Base-by-base conservation (phyloP, 23 tunicate genomes). In the Diplosoma virens region DNA sequence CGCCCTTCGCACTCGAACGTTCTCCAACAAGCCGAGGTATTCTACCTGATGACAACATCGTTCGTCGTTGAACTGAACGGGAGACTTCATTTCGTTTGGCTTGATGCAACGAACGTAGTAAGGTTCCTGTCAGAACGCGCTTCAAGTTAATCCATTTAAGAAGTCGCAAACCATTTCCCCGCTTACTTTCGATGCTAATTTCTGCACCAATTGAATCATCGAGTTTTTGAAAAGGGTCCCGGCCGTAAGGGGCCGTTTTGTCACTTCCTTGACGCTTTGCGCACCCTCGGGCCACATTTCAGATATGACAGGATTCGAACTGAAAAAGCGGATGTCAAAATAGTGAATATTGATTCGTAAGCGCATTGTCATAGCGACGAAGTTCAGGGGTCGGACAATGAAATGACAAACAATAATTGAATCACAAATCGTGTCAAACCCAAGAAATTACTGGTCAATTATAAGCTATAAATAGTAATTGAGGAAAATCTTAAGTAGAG, bases 241-340 rank as follows among this genome's bases (percentile, higher is more conserved):
- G 21, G 99, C 95, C 16, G 99, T 88, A 28, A 55, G 80, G 18
- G 99, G 99, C n/a, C 95, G 75, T 84, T 88, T 94, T 48, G 95
- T 94, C 30, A 94, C 99, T 71, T 82, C 84, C 2, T 68, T 83
- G 22, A 80, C 83, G 56, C 83, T 79, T 67, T 94, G 99, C 14
- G 95, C 95, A 11, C 99, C 99, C 60, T 93, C 98, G 0, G 93
- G 93, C 98, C 98, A 93, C 98, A 93, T 93, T 18, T 71, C 66
- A 14, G 84, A 73, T 30, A 93, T 73, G 25, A 78, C 82, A 16
- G 72, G 82, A 74, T 93, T 82, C 20, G 82, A 65, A 50, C 94
- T 86, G 82, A 0, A 79, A 58, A 25, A 56, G 14, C 4, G 9
- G 50, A 41, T 14, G 50, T 41, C 50, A 41, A 9, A 41, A 41